Evolutionary conservation across 2,888 invertebrate genomes (phyloP).

Genomic region (Drosophila buzzatii): DNA sequence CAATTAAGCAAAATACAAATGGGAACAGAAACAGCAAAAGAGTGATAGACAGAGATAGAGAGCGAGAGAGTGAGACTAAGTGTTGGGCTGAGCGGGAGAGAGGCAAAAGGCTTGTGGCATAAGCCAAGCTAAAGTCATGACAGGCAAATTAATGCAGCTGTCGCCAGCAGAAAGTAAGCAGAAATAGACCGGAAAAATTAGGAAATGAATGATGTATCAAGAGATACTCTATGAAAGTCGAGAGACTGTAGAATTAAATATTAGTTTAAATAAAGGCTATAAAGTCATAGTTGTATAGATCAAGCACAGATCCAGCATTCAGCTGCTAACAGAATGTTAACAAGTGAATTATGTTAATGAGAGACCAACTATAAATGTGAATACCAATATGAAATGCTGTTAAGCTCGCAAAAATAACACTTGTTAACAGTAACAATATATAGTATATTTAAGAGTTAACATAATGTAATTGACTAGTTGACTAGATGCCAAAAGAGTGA

Average conservation of each 20-base stretch:
- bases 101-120: constrained; percentile 38
- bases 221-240: constrained; percentile 11
- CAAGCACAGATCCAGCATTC: too few relatives aligned
- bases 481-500: too few relatives aligned
- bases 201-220: background rate
- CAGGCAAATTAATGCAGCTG: constrained; percentile 64
- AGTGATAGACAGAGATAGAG: background rate
- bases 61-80: background rate
- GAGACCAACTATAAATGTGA: too few relatives aligned
- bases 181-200: background rate
- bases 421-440: too few relatives aligned
- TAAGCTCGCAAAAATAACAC: too few relatives aligned
- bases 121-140: constrained; percentile 53
- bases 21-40: constrained; percentile 1
- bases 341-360: too few relatives aligned
- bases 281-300: too few relatives aligned
- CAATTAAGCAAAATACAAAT: constrained; percentile 43
- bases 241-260: background rate
- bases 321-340: too few relatives aligned
- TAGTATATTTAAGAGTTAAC: too few relatives aligned
- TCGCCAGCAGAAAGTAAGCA: constrained; percentile 34
- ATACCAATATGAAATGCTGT: too few relatives aligned
- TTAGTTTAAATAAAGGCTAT: too few relatives aligned
- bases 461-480: too few relatives aligned
- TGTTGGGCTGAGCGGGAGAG: background rate